These are phyloP conservation scores for Acanthosepion pharaonis DNA, from an alignment of 2,888 invertebrate species.

Conservation along the genomic window DNA sequence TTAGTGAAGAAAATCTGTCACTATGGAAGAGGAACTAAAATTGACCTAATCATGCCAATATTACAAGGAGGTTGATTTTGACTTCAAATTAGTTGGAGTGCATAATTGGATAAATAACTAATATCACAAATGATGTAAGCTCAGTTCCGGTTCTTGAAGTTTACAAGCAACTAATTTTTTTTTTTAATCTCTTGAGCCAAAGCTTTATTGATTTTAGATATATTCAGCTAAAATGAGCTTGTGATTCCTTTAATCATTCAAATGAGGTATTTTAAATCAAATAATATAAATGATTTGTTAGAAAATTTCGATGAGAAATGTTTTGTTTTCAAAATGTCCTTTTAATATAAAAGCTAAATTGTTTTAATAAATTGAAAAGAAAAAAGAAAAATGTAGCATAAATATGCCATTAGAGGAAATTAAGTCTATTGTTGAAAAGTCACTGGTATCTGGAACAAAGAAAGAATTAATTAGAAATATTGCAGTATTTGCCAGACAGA, in stretches of 20 bases:
- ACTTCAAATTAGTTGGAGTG: not conserved
- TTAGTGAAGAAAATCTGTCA: too few species aligned
- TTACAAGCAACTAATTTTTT: not conserved
- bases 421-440: not conserved
- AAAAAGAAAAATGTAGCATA: not conserved
- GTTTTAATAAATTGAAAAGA: not conserved
- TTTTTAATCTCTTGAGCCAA: not conserved
- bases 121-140: not conserved
- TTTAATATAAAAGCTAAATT: conserved; percentile 33
- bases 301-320: not conserved
- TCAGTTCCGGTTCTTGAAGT: not conserved
- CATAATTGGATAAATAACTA: not conserved
- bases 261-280: not conserved
- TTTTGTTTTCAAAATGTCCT: not conserved
- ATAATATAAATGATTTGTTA: not conserved
- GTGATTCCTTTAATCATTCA: conserved; percentile 18
- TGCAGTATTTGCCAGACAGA: not conserved
- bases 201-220: conserved; percentile 20
- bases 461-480: not conserved
- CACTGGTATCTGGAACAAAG: not conserved
- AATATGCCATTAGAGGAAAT: not conserved
- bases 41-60: not conserved
- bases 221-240: not conserved
- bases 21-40: not conserved
- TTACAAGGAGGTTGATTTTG: not conserved